Evolutionary conservation across 2,797 vertebrate species (phyloP), one percentile per base, ranked within the genome.

Genomic region (Muraenolepis orangiensis): DNA sequence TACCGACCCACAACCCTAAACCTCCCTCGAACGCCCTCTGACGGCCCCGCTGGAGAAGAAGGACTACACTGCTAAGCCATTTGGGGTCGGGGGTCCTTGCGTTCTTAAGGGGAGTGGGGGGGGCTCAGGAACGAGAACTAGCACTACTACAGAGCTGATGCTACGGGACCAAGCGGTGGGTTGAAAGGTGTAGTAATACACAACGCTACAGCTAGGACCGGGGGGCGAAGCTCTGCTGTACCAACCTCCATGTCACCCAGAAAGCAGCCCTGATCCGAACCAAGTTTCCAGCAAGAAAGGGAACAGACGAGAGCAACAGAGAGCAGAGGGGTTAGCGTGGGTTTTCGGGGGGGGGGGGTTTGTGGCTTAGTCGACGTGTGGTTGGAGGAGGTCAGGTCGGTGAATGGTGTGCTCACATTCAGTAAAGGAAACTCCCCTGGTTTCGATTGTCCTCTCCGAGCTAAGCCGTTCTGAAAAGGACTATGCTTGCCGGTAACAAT

Each of bases 191-290:
- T n/a, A 3, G 20, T n/a, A 8, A 57, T 26, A 26, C 4, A 26
- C 16, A n/a, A 26, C 66, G 66, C 66, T 67, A 31, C 6, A 31
- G 66, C 66, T 31, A 67, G 29, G 66, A 1, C 18, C n/a, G n/a
- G n/a, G 18, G 4, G 72, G 72, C 46, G 28, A 7, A 78, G 64
- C 13, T 76, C 29, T 7, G 66, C 14, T n/a, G 77, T 72, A 83
- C 78, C 71, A 85, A 83, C 87, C 84, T 85, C 83, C 61, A 86
- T 36, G 16, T 89, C 80, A 74, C 70, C 57, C 73, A 86, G 76
- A 74, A 88, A 80, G 40, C 76, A 80, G 40, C 76, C 66, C 85
- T 87, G 70, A 64, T 64, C 57, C 73, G 68, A 70, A 72, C 31
- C 40, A 72, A 57, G 23, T 71, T 66, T 75, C 57, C 68, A 30